These are phyloP conservation scores for Ctenoplectra terminalis DNA, from an alignment of 1,140 invertebrate genomes.

Conservation along the genomic window DNA sequence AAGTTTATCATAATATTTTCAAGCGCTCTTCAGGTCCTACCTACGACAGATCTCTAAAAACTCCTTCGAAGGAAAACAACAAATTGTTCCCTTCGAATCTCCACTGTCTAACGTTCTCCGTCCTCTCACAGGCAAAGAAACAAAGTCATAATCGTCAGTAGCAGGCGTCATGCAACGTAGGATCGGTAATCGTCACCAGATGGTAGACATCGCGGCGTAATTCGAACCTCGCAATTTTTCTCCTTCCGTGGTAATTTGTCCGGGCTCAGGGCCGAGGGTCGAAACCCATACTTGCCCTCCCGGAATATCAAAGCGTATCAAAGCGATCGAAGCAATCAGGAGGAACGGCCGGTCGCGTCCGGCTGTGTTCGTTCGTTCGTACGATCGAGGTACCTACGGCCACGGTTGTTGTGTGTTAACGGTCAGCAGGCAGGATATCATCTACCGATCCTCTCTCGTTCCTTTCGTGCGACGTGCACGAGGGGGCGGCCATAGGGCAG, in stretches of 20 bases:
- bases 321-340: constrained; percentile 74
- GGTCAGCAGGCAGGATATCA: constrained; percentile 78
- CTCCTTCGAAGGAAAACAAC: too few species aligned
- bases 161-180: background rate
- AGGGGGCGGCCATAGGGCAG: constrained; percentile 79
- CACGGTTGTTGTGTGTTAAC: constrained; percentile 50
- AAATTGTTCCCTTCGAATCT: too few species aligned
- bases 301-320: constrained; percentile 70
- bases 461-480: constrained; percentile 63
- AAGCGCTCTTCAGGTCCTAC: too few species aligned
- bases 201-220: constrained; percentile 21
- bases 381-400: constrained; percentile 10
- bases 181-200: constrained; percentile 44
- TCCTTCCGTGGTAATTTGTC: constrained; percentile 19
- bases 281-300: constrained; percentile 37
- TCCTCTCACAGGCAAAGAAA: background rate
- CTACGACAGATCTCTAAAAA: too few species aligned
- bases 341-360: constrained; percentile 69
- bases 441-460: constrained; percentile 72
- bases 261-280: constrained; percentile 2
- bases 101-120: background rate
- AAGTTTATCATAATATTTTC: too few species aligned
- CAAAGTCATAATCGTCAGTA: background rate
- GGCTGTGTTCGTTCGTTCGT: constrained; percentile 29
- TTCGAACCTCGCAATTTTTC: constrained; percentile 40